These are phyloP conservation scores for Leptinotarsa juncta DNA, from an alignment of 2,888 invertebrate species.

Conservation along the genomic window DNA sequence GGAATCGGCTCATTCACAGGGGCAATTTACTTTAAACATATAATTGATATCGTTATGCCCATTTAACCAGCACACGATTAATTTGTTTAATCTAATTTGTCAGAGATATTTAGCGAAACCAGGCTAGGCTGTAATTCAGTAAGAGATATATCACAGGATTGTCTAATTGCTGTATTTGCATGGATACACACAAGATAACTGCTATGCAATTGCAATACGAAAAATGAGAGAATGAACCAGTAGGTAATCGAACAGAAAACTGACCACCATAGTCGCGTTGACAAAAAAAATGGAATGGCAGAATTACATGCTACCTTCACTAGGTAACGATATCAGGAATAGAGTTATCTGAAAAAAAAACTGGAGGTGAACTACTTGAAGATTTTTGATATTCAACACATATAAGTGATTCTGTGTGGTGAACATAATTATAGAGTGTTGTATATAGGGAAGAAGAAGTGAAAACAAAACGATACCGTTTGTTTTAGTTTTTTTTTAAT, in stretches of 20 bases:
- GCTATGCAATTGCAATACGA: not conserved
- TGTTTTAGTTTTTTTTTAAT: too few species aligned
- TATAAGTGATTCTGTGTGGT: too few species aligned
- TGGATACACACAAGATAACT: slow-evolving; percentile 15
- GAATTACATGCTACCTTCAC: too few species aligned
- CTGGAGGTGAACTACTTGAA: too few species aligned
- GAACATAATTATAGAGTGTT: too few species aligned
- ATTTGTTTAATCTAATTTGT: slow-evolving; percentile 41
- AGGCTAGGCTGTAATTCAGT: slow-evolving; percentile 1
- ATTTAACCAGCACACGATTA: slow-evolving; percentile 39
- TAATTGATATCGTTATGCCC: slow-evolving; percentile 47
- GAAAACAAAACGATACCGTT: too few species aligned
- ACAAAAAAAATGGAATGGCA: not conserved
- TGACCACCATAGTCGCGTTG: not conserved
- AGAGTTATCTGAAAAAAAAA: too few species aligned
- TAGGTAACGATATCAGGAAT: too few species aligned
- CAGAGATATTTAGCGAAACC: slow-evolving; percentile 28
- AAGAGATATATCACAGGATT: slow-evolving; percentile 10
- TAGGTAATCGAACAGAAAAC: not conserved
- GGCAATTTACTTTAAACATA: slow-evolving; percentile 35
- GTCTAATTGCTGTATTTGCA: slow-evolving; percentile 21
- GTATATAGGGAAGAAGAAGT: too few species aligned
- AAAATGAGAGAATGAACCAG: not conserved
- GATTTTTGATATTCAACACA: too few species aligned
- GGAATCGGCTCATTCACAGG: slow-evolving; percentile 65